Evolutionary conservation across 1,140 invertebrate species (phyloP).

Genomic region (Odontomachus brunneus): DNA sequence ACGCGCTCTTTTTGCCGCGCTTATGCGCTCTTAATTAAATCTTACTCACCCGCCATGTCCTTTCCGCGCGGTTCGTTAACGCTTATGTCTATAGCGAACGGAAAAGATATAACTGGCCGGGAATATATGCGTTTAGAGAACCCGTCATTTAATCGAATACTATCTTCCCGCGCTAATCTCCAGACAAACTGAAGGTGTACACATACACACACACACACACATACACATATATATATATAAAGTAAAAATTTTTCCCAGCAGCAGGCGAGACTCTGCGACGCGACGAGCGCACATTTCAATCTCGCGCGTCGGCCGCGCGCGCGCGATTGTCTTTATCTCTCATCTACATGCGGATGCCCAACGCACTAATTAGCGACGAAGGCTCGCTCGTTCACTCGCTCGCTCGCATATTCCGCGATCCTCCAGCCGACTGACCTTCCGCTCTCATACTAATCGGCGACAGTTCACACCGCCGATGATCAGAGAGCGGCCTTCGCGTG

Average conservation of each 20-base stretch:
- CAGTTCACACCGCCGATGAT: background rate
- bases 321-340: constrained; percentile 37
- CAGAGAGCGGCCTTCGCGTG: background rate
- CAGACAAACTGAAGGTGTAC: no score
- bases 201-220: no score
- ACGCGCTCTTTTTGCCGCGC: background rate
- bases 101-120: background rate
- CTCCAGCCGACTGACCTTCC: constrained; percentile 11
- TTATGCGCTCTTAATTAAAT: constrained; percentile 45
- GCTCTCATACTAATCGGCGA: background rate
- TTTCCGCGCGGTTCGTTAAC: constrained; percentile 39
- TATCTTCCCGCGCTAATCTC: constrained; percentile 43
- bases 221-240: background rate
- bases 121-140: background rate
- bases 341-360: constrained; percentile 20
- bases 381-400: background rate
- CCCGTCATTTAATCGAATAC: constrained; percentile 19
- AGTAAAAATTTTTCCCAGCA: constrained; percentile 21
- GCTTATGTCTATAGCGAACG: background rate
- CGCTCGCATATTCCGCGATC: constrained; percentile 33
- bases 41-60: background rate
- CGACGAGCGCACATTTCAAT: constrained; percentile 34
- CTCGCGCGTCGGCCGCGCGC: background rate
- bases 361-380: constrained; percentile 58
- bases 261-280: constrained; percentile 12